Evolutionary conservation across 1,140 invertebrate genomes (phyloP), one percentile per base, ranked within the genome.

Genomic region (Drosophila willistoni): DNA sequence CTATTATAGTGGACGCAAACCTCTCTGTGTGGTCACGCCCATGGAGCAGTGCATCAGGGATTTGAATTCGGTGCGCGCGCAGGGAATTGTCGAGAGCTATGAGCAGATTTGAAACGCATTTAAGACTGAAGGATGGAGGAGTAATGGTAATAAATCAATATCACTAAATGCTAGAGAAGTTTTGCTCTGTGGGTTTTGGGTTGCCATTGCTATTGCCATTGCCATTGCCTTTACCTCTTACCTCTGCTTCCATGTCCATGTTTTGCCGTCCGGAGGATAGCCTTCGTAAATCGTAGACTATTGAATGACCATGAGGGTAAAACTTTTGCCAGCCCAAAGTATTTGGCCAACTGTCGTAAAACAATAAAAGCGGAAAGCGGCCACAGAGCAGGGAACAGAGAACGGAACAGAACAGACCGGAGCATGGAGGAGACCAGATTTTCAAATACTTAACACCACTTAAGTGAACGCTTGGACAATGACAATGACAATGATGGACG

Each of bases 401-500:
- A 12, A 13, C 10, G 12, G 36, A 39, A 39, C 36, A 13, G 36
- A 36, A 36, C 34, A 12, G 34, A 36, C 7, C 10, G 34, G 34
- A 39, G 51, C 33, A 73, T 61, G 56, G 60, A 73, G 41, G 29
- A 66, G 83, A 67, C 68, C 76, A 77, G 82, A 87, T 87, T 87
- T 87, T 87, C 83, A 83, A 87, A 87, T 87, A 87, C 83, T 87
- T 87, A 87, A 80, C 83, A 87, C 79, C 83, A 87, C 73, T 87
- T 87, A 89, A 36, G 76, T 73, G 70, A 79, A 86, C 79, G 82
- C 69, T 87, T 83, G 79, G 77, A 86, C 83, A 79, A 83, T 73
- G 83, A 82, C 79, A 79, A 73, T 61, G 79, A 73, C 57, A 72
- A 71, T 33, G 66, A 17, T 19, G 57, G n/a, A 57, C 9, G 44